Evolutionary conservation across 2,113 vertebrate genomes (phyloP), one percentile per base, ranked within the genome.

Genomic region (Prolemur simus): DNA sequence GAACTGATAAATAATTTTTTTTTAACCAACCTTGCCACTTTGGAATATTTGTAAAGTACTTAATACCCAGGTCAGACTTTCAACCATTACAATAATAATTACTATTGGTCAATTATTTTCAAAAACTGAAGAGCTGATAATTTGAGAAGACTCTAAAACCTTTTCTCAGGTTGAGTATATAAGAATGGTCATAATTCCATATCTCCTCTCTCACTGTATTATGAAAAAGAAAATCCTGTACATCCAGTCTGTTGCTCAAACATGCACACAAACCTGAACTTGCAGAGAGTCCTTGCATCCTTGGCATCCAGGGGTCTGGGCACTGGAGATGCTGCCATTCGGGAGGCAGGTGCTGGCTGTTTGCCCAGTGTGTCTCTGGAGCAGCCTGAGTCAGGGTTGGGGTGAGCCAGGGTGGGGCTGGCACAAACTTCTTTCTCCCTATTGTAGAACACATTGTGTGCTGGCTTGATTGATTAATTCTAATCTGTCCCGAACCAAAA

Each of bases 391-490:
- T 47, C 0, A 0, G 29, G 1, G 3, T 1, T 78, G 8, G 2
- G 6, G 52, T 93, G 83, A 68, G 14, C 11, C 29, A 12, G 29
- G 17, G 21, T 52, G 17, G 45, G 11, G 3, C 18, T 68, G 60
- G 27, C 27, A 29, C 52, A 37, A 49, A 69, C 11, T n/a, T 52
- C n/a, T 14, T 92, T 84, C 52, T 81, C 45, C 60, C 13, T 32
- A 12, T 21, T 39, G 39, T 82, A 77, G 37, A 29, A 37, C 17
- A 39, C 5, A 15, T 34, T 78, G 17, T 29, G 17, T 2, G 1
- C n/a, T 77, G 52, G 17, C 64, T 88, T 60, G 14, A 84, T 71
- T 95, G 64, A 45, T 86, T 85, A 74, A 88, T 82, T 92, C 49
- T 14, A 83, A 52, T 21, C 77, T 32, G 47, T 54, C 4, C 3